These are phyloP conservation scores for Odocoileus hemionus DNA, from an alignment of 2,113 vertebrate species.

Conservation along the genomic window DNA sequence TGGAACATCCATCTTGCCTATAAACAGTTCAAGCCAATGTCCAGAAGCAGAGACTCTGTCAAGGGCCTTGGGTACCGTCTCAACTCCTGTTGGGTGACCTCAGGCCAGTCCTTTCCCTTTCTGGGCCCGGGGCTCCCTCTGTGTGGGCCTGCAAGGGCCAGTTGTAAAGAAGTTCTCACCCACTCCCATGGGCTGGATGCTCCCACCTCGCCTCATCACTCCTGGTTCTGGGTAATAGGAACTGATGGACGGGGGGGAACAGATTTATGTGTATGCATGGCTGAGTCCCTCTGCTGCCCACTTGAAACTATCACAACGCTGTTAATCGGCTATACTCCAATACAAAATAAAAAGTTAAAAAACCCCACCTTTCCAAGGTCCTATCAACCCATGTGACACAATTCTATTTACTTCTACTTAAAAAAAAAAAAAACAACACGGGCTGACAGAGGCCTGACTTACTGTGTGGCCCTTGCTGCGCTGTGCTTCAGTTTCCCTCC, in stretches of 20 bases:
- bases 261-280: fast-evolving
- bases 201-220: fast-evolving
- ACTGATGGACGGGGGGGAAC: background rate
- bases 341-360: background rate
- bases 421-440: background rate
- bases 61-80: background rate
- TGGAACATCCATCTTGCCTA: fast-evolving
- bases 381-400: background rate
- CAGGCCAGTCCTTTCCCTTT: background rate
- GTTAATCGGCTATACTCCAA: background rate
- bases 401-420: background rate
- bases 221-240: background rate
- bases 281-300: background rate
- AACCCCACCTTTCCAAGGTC: background rate
- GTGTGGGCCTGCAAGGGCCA: background rate
- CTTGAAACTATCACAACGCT: background rate
- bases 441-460: background rate
- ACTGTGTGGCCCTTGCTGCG: background rate
- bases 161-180: background rate
- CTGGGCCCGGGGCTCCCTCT: background rate
- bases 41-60: background rate
- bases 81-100: background rate
- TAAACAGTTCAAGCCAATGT: background rate
- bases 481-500: background rate
- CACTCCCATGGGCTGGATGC: fast-evolving